Conservation (phyloP, 2,113 vertebrate species). For the Ivindomyrus marchei region DNA sequence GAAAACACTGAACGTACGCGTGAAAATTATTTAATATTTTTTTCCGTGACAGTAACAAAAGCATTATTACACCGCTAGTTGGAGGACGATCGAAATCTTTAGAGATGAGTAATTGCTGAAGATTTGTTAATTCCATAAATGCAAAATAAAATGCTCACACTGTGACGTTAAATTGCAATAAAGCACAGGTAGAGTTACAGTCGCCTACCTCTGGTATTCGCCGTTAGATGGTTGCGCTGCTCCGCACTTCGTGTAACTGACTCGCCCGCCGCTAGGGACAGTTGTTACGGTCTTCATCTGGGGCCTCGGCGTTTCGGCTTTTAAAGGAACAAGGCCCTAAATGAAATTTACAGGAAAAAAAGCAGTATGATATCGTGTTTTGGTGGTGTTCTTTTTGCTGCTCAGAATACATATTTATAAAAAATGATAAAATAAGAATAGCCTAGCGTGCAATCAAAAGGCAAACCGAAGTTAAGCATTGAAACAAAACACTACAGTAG, state of each 20-base stretch:
- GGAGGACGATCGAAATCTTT: not conserved
- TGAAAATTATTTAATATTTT: not conserved
- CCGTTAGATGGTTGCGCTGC: not conserved
- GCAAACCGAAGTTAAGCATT: not conserved
- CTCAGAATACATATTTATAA: not conserved
- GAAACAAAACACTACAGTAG: not conserved
- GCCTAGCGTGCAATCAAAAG: not conserved
- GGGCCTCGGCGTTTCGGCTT: not conserved
- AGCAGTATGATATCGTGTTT: not conserved
- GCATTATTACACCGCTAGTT: not conserved
- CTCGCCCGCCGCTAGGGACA: not conserved
- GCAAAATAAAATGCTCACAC: not conserved
- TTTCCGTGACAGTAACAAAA: not conserved
- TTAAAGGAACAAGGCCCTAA: conserved; percentile 17
- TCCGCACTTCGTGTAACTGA: not conserved
- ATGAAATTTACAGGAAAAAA: not conserved
- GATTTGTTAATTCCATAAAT: not conserved
- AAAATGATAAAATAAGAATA: not conserved
- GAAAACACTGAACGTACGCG: not conserved
- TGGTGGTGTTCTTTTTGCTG: not conserved
- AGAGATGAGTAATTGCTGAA: not conserved
- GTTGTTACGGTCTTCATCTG: not conserved
- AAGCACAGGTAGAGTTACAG: not conserved
- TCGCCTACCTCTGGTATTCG: not conserved
- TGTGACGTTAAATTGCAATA: not conserved